These are phyloP conservation scores for Brevimyrus niger DNA, from an alignment of 2,113 vertebrate species.

Conservation along the genomic window DNA sequence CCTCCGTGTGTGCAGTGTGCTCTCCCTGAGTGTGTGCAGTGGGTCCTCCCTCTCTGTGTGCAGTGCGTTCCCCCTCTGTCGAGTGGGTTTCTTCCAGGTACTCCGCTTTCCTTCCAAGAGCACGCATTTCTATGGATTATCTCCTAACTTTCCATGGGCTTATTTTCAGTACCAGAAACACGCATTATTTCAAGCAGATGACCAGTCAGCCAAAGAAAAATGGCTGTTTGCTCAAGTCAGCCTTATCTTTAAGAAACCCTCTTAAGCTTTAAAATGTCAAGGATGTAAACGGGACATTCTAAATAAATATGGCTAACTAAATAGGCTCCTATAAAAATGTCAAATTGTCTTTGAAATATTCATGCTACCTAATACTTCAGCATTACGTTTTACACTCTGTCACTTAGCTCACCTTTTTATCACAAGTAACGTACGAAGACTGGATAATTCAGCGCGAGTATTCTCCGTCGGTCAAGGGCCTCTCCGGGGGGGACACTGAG, in stretches of 20 bases:
- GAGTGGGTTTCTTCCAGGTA: neutral
- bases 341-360: conserved; percentile 3
- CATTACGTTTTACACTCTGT: neutral
- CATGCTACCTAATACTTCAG: neutral
- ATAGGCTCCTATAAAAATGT: neutral
- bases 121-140: neutral
- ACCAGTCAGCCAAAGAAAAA: neutral
- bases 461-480: neutral
- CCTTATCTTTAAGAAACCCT: neutral
- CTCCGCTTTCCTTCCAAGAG: neutral
- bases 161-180: neutral
- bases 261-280: neutral
- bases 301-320: neutral
- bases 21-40: too few species aligned
- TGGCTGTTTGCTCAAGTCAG: neutral
- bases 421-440: neutral
- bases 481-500: neutral
- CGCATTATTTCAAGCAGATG: neutral
- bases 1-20: too few species aligned
- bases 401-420: neutral
- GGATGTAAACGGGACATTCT: neutral
- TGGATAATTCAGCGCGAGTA: neutral
- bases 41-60: neutral
- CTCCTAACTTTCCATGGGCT: neutral
- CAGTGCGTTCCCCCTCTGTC: neutral